Percentiles rank a stretch among this genome's conserved stretches.
Evolutionary conservation across 2,797 vertebrate species (phyloP).

Genomic region (Lycodopsis pacificus): DNA sequence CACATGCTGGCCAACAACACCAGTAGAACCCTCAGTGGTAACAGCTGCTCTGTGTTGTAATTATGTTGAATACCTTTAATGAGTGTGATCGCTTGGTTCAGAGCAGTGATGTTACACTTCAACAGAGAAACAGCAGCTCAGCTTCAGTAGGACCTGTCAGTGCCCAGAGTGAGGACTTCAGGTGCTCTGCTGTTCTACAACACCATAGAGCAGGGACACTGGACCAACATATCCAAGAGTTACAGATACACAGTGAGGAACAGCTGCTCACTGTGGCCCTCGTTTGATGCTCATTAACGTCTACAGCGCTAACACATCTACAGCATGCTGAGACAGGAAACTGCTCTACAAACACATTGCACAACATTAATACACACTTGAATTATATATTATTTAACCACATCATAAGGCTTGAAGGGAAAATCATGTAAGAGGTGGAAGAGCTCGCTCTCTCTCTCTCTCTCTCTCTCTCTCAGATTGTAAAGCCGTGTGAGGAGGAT

Average conservation of each 20-base stretch:
- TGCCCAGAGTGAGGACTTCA: background rate
- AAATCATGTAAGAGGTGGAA: too few species aligned
- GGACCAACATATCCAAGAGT: background rate
- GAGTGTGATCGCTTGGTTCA: background rate
- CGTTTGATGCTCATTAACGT: background rate
- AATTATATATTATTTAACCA: background rate
- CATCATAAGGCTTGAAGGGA: background rate
- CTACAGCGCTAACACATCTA: background rate
- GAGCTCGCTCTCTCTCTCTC: too few species aligned
- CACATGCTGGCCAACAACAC: background rate
- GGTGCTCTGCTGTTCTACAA: background rate
- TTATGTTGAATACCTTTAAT: background rate
- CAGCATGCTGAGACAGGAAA: background rate
- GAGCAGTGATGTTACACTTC: background rate
- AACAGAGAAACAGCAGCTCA: background rate
- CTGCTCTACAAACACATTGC: background rate
- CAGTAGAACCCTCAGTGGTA: background rate
- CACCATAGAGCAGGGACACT: background rate
- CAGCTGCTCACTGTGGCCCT: background rate
- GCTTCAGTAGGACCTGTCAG: background rate
- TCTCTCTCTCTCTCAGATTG: too few species aligned
- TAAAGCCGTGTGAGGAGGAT: too few species aligned
- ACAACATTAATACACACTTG: conserved; percentile 8
- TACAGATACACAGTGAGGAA: background rate
- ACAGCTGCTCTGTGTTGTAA: background rate